Conservation (phyloP, 1,140 invertebrate species). For the Macrotrachela quadricornifera region DNA sequence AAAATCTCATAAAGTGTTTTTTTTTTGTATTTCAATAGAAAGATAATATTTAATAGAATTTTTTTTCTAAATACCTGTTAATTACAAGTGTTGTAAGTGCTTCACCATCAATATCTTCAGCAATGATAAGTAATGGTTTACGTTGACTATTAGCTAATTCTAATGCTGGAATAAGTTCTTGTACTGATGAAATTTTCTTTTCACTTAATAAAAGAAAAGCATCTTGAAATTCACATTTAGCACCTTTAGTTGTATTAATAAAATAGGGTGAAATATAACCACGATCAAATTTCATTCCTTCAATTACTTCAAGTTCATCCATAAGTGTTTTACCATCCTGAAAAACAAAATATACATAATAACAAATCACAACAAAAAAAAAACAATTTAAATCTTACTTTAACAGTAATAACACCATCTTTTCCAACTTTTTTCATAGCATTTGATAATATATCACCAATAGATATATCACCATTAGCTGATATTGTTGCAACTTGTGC, state of each 20-base stretch:
- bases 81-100: slow-evolving; percentile 89
- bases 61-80: slow-evolving; percentile 34
- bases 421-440: slow-evolving; percentile 96
- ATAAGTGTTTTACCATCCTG: slow-evolving; percentile 79
- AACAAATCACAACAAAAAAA: too few species aligned
- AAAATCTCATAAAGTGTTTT: too few species aligned
- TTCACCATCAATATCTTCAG: slow-evolving; percentile 97
- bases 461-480: slow-evolving; percentile 77
- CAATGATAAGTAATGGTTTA: slow-evolving; percentile 85
- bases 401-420: slow-evolving; percentile 97
- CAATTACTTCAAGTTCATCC: slow-evolving; percentile 92
- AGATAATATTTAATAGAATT: too few species aligned
- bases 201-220: slow-evolving; percentile 77
- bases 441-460: slow-evolving; percentile 80
- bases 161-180: slow-evolving; percentile 86
- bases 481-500: slow-evolving; percentile 99
- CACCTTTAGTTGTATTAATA: slow-evolving; percentile 87
- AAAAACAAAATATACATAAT: too few species aligned
- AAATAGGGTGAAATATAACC: slow-evolving; percentile 99
- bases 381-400: slow-evolving; percentile 23
- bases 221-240: slow-evolving; percentile 98
- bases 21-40: too few species aligned
- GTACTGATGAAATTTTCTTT: slow-evolving; percentile 92
- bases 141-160: slow-evolving; percentile 81
- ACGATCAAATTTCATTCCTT: slow-evolving; percentile 98